These are phyloP conservation scores for Platycheirus albimanus DNA, from an alignment of 2,888 invertebrate species.

Conservation along the genomic window DNA sequence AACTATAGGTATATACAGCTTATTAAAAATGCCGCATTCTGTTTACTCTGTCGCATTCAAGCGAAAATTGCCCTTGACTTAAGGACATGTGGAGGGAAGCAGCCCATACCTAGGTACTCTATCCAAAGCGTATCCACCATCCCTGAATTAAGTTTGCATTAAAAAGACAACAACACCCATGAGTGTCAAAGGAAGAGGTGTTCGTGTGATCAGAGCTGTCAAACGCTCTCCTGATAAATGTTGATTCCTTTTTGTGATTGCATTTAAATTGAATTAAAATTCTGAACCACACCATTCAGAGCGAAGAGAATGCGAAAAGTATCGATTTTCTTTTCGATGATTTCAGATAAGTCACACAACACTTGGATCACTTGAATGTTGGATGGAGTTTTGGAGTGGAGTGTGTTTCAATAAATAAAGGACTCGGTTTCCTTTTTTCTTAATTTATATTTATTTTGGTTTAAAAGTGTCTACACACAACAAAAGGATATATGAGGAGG, in stretches of 20 bases:
- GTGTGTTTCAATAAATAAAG: not conserved
- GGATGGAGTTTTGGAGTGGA: constrained; percentile 6
- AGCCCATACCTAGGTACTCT: constrained; percentile 7
- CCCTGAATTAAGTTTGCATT: constrained; percentile 5
- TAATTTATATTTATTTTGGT: constrained; percentile 12
- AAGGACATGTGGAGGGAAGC: not conserved
- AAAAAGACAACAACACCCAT: constrained; percentile 14
- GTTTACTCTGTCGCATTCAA: constrained; percentile 59
- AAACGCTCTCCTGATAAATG: constrained; percentile 56
- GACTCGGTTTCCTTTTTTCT: not conserved
- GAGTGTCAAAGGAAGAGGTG: constrained; percentile 8
- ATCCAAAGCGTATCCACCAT: too few relatives aligned
- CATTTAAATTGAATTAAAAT: constrained; percentile 69
- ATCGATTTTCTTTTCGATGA: constrained; percentile 27
- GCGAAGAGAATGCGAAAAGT: constrained; percentile 19
- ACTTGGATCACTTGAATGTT: too few relatives aligned
- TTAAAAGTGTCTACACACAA: constrained; percentile 8
- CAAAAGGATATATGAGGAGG: not conserved
- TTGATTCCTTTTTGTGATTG: constrained; percentile 68
- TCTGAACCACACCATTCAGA: constrained; percentile 6
- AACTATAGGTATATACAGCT: constrained; percentile 10
- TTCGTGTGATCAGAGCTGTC: constrained; percentile 57
- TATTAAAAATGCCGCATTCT: constrained; percentile 49
- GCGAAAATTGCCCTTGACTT: constrained; percentile 60
- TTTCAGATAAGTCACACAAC: constrained; percentile 31